A percentile compares a stretch with the other conserved stretches of the same genome.
These are phyloP conservation scores for Pachypeltis micranthus DNA, from an alignment of 1,140 invertebrate genomes.

Conservation along the genomic window DNA sequence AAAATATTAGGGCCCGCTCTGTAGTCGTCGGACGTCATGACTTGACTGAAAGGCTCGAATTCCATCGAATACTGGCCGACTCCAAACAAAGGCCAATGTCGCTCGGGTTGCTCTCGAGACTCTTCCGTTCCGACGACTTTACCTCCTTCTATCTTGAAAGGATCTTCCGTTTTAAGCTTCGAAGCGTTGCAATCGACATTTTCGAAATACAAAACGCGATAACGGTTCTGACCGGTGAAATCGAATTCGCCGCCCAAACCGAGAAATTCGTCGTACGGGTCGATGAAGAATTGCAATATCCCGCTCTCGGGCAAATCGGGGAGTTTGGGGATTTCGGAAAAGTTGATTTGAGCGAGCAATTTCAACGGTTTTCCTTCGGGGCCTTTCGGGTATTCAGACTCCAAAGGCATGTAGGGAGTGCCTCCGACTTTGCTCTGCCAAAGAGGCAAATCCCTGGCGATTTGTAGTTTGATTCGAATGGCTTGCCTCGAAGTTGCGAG, in stretches of 20 bases:
- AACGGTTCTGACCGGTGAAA: neutral
- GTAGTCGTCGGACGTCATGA: neutral
- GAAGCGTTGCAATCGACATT: neutral
- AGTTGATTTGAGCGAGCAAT: neutral
- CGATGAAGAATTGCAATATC: neutral
- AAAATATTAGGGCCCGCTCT: neutral
- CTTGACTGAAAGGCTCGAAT: neutral
- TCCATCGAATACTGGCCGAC: neutral
- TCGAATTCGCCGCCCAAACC: neutral
- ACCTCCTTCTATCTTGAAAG: neutral
- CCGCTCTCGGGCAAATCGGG: neutral
- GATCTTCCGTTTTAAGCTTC: neutral
- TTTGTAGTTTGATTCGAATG: neutral
- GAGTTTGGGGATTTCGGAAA: neutral
- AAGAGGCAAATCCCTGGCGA: neutral
- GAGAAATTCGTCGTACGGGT: neutral
- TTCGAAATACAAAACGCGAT: neutral
- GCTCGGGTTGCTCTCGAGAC: neutral
- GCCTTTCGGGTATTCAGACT: neutral
- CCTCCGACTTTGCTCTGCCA: constrained; percentile 1
- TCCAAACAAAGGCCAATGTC: neutral
- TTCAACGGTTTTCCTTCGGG: neutral
- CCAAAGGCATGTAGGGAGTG: neutral
- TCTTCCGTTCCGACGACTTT: neutral
- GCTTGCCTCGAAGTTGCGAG: neutral